Conservation (phyloP, 2,797 vertebrate species). For the Echeneis naucrates region DNA sequence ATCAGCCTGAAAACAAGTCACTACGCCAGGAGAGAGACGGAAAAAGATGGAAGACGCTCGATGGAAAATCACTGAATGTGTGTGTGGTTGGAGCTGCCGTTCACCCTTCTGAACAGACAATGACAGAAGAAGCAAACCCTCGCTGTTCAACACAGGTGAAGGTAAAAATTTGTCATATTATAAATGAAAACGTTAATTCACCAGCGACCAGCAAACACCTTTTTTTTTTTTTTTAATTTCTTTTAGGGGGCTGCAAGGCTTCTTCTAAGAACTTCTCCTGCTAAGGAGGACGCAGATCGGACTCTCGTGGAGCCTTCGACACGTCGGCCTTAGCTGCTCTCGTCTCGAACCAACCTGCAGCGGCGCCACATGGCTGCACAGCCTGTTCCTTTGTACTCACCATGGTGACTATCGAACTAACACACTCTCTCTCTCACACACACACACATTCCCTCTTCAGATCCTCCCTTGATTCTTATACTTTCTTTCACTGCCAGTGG, state of each 20-base stretch:
- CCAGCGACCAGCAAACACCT: slow-evolving; percentile 52
- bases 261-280: too few relatives aligned
- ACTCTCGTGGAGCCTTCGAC: slow-evolving; percentile 30
- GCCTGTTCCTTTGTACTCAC: slow-evolving; percentile 59
- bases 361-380: slow-evolving; percentile 48
- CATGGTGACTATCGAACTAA: slow-evolving; percentile 60
- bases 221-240: slow-evolving; percentile 65
- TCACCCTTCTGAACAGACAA: slow-evolving; percentile 69
- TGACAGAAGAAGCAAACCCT: slow-evolving; percentile 32
- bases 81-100: slow-evolving; percentile 50
- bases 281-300: slow-evolving; percentile 43
- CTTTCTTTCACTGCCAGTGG: not conserved
- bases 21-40: slow-evolving; percentile 28
- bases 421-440: slow-evolving; percentile 39
- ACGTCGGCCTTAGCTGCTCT: slow-evolving; percentile 48
- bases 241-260: too few relatives aligned
- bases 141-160: slow-evolving; percentile 15
- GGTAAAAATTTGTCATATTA: slow-evolving; percentile 59
- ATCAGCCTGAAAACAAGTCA: slow-evolving; percentile 64
- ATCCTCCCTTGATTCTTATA: not conserved
- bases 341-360: slow-evolving; percentile 54
- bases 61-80: slow-evolving; percentile 43
- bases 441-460: slow-evolving; percentile 34
- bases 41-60: slow-evolving; percentile 42
- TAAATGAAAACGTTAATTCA: slow-evolving; percentile 66